Conservation (phyloP, 2,888 invertebrate genomes). For the Punctoribates punctum region DNA sequence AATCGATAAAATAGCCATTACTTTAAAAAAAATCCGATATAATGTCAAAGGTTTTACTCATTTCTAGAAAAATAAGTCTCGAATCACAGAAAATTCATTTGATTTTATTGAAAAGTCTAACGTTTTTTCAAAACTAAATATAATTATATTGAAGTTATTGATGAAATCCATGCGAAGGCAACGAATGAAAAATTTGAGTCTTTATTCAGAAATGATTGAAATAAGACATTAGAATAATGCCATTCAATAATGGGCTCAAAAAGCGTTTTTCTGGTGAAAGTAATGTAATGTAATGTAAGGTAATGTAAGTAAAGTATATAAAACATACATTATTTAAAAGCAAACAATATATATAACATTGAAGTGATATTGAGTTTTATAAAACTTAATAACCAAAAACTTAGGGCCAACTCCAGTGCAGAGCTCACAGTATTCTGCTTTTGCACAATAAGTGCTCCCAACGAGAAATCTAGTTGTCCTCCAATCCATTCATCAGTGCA, state of each 20-base stretch:
- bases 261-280: neutral
- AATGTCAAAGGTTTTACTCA: too few species aligned
- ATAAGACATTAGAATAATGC: neutral
- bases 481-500: conserved; percentile 33
- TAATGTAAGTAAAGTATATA: conserved; percentile 34
- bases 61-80: too few species aligned
- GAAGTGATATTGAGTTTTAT: conserved; percentile 30
- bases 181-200: neutral
- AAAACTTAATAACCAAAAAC: conserved; percentile 33
- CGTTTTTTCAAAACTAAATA: too few species aligned
- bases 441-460: conserved; percentile 17
- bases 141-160: neutral
- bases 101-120: neutral
- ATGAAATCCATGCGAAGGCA: neutral
- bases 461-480: conserved; percentile 16
- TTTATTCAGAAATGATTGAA: conserved; percentile 21
- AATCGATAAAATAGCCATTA: too few species aligned
- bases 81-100: neutral
- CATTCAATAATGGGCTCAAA: neutral
- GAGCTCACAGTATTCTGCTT: neutral
- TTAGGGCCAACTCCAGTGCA: conserved; percentile 19
- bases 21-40: too few species aligned
- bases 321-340: neutral
- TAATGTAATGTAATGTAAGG: conserved; percentile 22
- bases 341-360: conserved; percentile 34